A percentile compares a stretch with the other conserved stretches of the same genome.
These are phyloP conservation scores for Drosophila atripex DNA, from an alignment of 2,888 invertebrate genomes.

Conservation along the genomic window DNA sequence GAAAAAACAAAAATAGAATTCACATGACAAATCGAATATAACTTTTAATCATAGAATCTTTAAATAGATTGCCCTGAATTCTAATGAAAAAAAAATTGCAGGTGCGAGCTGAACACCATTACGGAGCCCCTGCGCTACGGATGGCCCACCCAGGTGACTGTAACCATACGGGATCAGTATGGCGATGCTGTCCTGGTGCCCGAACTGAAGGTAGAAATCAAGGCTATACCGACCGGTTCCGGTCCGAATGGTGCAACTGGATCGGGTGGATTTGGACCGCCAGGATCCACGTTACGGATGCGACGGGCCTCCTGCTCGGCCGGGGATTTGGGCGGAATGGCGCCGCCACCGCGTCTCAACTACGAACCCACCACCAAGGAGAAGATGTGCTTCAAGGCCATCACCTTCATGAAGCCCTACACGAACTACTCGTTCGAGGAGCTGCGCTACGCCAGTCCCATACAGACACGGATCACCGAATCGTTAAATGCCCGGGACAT, in stretches of 20 bases:
- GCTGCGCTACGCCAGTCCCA: constrained; percentile 87
- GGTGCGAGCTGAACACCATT: constrained; percentile 92
- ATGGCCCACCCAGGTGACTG: constrained; percentile 92
- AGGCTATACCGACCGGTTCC: constrained; percentile 83
- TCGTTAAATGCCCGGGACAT: constrained; percentile 82
- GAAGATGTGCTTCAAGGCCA: constrained; percentile 96
- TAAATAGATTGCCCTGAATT: too few species aligned
- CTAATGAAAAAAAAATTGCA: too few species aligned
- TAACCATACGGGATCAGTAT: constrained; percentile 95
- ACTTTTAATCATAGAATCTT: too few species aligned
- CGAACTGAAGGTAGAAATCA: constrained; percentile 88
- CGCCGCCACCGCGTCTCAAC: constrained; percentile 82
- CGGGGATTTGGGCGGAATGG: constrained; percentile 72
- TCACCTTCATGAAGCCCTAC: constrained; percentile 96
- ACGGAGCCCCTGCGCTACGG: constrained; percentile 90
- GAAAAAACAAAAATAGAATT: too few species aligned
- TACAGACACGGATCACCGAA: constrained; percentile 83
- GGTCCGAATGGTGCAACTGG: constrained; percentile 41
- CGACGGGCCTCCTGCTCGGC: constrained; percentile 80
- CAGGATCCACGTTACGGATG: constrained; percentile 81
- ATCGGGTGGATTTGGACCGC: constrained; percentile 18
- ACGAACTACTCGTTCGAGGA: constrained; percentile 98
- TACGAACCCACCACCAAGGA: constrained; percentile 95
- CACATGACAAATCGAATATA: too few species aligned
- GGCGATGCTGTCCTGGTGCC: constrained; percentile 93